Base-by-base conservation (phyloP, 2,888 invertebrate species). In the Drosophila neoperkinsi region DNA sequence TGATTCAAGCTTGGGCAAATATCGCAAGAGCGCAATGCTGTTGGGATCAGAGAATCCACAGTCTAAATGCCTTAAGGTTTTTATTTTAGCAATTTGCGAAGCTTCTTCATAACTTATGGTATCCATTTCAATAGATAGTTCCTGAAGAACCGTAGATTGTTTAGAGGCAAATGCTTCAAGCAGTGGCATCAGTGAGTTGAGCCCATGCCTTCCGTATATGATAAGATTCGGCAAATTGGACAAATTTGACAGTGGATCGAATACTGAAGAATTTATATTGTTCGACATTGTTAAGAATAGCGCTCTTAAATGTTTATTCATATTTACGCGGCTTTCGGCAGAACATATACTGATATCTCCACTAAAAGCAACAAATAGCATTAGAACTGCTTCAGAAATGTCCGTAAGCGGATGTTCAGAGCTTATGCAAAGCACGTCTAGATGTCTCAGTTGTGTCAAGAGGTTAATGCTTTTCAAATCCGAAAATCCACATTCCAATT, bases 91-190 rank as follows among this genome's bases (percentile, higher is more conserved):
- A 4, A 41, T 41, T n/a, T 41, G 41, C 41, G 41, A 41, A n/a
- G 41, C n/a, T 41, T n/a, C 10, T 10, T 41, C 10, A 41, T 41
- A 41, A n/a, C 38, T 41, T 41, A 41, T n/a, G 10, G 38, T 4
- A 41, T 41, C 38, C 38, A n/a, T 41, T 4, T 10, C 9, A n/a
- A n/a, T 4, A 41, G 9, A 41, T 10, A 10, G n/a, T 1, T n/a
- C 41, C n/a, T 41, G 41, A n/a, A 41, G 41, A 41, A 41, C 41
- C 10, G n/a, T 41, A n/a, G 41, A 41, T 41, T n/a, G 41, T 0
- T 41, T 41, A 41, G n/a, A 41, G n/a, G n/a, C 38, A n/a, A 46
- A 41, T 41, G 41, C 41, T 41, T 41, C 41, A 16, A 36, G 36
- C 36, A 36, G 36, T n/a, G n/a, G 18, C 38, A n/a, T 4, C n/a